Evolutionary conservation across 2,797 vertebrate genomes (phyloP), one percentile per base, ranked within the genome.

Genomic region (Enoplosus armatus): DNA sequence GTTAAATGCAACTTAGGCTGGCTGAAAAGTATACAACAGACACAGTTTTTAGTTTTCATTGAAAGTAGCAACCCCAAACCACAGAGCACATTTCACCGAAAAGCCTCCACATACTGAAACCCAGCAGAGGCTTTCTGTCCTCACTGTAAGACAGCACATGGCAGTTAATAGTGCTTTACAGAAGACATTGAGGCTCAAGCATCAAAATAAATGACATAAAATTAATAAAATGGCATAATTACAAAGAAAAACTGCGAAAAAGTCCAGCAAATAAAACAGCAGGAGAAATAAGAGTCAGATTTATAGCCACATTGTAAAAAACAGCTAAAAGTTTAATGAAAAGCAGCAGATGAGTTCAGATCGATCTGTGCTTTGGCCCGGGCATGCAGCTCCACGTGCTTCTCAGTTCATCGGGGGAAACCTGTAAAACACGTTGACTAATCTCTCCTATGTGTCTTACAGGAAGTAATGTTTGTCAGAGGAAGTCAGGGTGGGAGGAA

Each of bases 391-490:
- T 77, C 72, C 72, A 79, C 62, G 66, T 75, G 86, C 80, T 77
- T 56, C 55, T 82, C 68, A 27, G 80, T 78, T 75, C 33, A 31
- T 73, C 54, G 24, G 82, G 85, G 81, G 79, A 78, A 93, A 94
- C 92, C 93, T 90, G 93, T 91, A 89, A 86, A 92, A 90, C 93
- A 70, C 59, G 91, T 93, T 87, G 84, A 87, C 87, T 92, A 80
- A 89, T 93, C 89, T 91, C 85, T 85, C 81, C 82, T 85, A 69
- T 85, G 82, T 84, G 87, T 90, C 78, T 89, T 79, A 89, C 90
- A 95, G 94, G 94, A 95, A 93, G 89, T 85, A 59, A 50, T 88
- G 89, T 91, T 91, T 92, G 85, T 92, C 87, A 91, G 82, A 92
- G 90, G 91, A 93, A 93, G 91, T 87, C 37, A 59, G 83, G 86